These are phyloP conservation scores for Arremon aurantiirostris DNA, from an alignment of 2,797 vertebrate species.

Conservation along the genomic window DNA sequence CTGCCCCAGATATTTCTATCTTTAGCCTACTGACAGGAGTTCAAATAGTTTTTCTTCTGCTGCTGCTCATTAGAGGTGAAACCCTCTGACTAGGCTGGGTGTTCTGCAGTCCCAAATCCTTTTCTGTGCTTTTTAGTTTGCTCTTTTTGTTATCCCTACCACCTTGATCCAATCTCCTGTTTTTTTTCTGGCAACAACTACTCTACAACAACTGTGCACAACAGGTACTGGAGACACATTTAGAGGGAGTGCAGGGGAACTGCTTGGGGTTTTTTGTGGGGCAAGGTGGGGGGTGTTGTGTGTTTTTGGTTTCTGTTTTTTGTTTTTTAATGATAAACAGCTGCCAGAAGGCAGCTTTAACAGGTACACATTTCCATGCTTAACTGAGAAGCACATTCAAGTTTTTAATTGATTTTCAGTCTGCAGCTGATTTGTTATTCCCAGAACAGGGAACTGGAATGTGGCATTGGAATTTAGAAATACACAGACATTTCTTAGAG, in stretches of 20 bases:
- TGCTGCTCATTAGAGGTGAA: conserved; percentile 18
- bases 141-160: background rate
- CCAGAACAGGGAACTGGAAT: background rate
- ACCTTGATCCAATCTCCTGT: background rate
- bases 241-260: background rate
- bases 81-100: background rate
- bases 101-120: background rate
- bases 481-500: background rate
- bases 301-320: background rate
- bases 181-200: background rate
- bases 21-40: background rate
- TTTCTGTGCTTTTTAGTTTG: background rate
- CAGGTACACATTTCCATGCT: background rate
- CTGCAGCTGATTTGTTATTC: background rate
- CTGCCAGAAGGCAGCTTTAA: background rate
- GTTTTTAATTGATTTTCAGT: background rate
- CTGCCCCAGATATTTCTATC: conserved; percentile 11
- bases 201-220: background rate
- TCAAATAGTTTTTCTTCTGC: background rate
- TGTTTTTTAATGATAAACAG: background rate
- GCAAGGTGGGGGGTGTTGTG: rapidly evolving
- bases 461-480: background rate
- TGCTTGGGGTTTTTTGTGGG: background rate
- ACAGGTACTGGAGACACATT: background rate
- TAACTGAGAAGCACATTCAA: background rate